These are phyloP conservation scores for Streptopelia turtur DNA, from an alignment of 2,797 vertebrate species.

Conservation along the genomic window DNA sequence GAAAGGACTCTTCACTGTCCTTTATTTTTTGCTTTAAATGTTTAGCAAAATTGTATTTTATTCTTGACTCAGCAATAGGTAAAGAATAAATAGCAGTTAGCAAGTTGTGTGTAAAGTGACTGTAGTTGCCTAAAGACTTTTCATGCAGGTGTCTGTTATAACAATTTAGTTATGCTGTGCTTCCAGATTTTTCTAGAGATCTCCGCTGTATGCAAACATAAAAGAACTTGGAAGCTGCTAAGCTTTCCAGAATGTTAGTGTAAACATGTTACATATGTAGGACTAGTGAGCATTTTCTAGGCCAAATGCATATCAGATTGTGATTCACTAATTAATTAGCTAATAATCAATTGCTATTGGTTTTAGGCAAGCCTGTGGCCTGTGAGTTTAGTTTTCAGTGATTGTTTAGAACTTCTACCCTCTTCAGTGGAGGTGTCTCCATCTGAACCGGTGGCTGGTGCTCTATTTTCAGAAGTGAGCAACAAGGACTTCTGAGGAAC, in stretches of 20 bases:
- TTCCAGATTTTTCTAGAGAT: background rate
- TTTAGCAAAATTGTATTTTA: background rate
- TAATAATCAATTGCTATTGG: background rate
- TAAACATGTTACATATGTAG: background rate
- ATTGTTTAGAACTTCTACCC: background rate
- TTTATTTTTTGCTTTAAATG: background rate
- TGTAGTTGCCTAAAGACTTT: background rate
- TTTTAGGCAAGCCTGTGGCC: background rate
- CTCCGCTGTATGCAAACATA: background rate
- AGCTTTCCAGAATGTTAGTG: constrained; percentile 2
- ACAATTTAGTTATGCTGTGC: background rate
- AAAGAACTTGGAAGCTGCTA: background rate
- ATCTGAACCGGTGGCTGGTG: background rate
- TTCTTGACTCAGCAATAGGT: background rate
- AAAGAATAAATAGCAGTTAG: background rate
- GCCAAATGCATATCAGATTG: background rate
- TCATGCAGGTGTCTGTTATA: background rate
- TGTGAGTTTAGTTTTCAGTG: background rate
- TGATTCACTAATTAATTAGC: background rate
- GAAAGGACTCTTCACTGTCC: background rate
- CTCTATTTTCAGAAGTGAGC: background rate
- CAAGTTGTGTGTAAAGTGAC: background rate
- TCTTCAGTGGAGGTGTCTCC: background rate
- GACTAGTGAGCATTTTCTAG: background rate
- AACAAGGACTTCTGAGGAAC: background rate